Conservation (phyloP, 92 coral and sea anemone genomes). For the Parazoanthus swiftii region DNA sequence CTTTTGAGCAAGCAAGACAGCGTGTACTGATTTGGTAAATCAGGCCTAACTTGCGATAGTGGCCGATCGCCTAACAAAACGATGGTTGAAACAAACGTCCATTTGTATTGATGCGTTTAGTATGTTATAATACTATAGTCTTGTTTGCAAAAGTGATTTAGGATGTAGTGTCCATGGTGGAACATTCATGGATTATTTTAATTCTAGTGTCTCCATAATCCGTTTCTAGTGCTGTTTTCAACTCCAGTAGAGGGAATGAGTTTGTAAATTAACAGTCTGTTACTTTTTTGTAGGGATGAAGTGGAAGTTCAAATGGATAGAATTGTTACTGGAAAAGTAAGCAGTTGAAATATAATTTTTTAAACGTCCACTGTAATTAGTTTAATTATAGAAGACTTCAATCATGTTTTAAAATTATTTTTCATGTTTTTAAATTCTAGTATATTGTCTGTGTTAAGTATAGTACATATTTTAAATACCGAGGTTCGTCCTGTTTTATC, state of each 20-base stretch:
- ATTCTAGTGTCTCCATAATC: background rate
- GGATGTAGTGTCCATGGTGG: background rate
- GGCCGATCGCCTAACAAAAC: no score
- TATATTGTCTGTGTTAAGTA: no score
- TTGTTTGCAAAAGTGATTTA: background rate
- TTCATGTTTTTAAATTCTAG: no score
- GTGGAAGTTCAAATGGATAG: slow-evolving; percentile 82
- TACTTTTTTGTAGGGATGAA: slow-evolving; percentile 78
- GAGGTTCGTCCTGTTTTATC: no score
- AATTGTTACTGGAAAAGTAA: slow-evolving; percentile 82
- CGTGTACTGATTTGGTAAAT: no score
- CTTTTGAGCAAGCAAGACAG: no score
- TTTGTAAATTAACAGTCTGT: background rate
- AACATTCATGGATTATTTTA: background rate
- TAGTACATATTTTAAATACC: no score
- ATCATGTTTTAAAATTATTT: no score
- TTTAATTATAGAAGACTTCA: no score
- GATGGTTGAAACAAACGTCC: background rate
- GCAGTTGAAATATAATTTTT: background rate
- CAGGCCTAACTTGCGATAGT: no score
- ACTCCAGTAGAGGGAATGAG: background rate
- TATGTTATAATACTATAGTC: background rate
- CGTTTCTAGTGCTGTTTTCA: background rate
- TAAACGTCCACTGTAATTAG: no score
- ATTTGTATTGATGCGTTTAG: no score